Percentiles rank a stretch among this genome's conserved stretches.
Conservation (phyloP, 2,113 vertebrate species). For the Albula glossodonta region DNA sequence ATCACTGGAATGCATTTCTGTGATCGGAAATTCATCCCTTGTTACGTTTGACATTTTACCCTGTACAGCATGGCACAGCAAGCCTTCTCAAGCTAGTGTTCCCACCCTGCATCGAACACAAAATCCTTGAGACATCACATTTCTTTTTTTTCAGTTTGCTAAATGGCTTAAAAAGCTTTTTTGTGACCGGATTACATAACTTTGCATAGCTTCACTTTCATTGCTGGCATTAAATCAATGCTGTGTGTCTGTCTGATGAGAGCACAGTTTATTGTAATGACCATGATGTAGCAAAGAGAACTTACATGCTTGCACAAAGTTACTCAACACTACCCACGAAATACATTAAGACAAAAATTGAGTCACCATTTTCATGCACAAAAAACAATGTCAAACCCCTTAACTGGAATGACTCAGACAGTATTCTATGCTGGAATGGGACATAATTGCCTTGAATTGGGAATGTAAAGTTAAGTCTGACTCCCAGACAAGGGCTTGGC, state of each 20-base stretch:
- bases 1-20: background rate
- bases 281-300: background rate
- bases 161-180: background rate
- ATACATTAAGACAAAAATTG: too few relatives aligned
- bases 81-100: background rate
- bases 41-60: background rate
- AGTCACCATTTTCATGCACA: too few relatives aligned
- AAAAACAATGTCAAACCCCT: too few relatives aligned
- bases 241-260: background rate
- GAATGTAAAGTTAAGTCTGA: too few relatives aligned
- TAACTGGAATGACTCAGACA: too few relatives aligned
- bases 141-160: background rate
- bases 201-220: background rate
- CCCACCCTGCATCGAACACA: background rate
- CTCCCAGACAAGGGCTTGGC: too few relatives aligned
- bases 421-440: too few relatives aligned
- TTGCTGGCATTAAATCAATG: background rate
- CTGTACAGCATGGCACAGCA: background rate
- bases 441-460: too few relatives aligned
- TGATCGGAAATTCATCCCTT: background rate
- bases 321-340: too few relatives aligned
- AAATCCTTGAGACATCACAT: background rate
- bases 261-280: background rate
- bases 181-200: background rate
- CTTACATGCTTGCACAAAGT: too few relatives aligned